Evolutionary conservation across 2,888 invertebrate genomes (phyloP).

Genomic region (Nemurella pictetii): DNA sequence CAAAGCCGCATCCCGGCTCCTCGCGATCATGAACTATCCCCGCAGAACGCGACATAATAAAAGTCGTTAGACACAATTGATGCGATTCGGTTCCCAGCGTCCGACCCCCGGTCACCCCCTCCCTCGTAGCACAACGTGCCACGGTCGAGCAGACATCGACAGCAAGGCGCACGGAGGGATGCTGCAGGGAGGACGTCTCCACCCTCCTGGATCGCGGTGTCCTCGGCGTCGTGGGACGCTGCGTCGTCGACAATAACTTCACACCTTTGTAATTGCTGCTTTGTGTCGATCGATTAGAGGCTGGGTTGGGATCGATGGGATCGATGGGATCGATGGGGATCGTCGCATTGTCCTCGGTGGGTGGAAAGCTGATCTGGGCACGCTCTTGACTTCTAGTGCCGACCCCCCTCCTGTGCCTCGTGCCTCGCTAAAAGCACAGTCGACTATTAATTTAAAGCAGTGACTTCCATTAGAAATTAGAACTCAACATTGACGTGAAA

Average conservation of each 20-base stretch:
- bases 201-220: neutral
- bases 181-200: neutral
- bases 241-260: conserved; percentile 34
- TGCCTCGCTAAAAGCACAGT: neutral
- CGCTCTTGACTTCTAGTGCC: neutral
- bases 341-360: neutral
- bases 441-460: too few relatives aligned
- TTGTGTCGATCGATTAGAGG: conserved; percentile 29
- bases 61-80: conserved; percentile 31
- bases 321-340: neutral
- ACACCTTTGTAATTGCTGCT: conserved; percentile 38
- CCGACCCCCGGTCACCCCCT: neutral
- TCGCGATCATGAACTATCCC: neutral
- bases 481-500: too few relatives aligned
- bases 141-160: conserved; percentile 5
- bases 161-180: neutral
- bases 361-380: neutral
- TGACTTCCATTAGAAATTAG: too few relatives aligned
- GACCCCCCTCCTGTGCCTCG: neutral
- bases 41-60: conserved; percentile 23
- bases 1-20: too few relatives aligned
- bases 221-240: conserved; percentile 24
- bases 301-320: neutral
- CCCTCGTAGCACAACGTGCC: neutral
- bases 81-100: neutral